phyloP scores from a whole-genome alignment of 2,797 vertebrate species.

The Sylvilagus floridanus region DNA sequence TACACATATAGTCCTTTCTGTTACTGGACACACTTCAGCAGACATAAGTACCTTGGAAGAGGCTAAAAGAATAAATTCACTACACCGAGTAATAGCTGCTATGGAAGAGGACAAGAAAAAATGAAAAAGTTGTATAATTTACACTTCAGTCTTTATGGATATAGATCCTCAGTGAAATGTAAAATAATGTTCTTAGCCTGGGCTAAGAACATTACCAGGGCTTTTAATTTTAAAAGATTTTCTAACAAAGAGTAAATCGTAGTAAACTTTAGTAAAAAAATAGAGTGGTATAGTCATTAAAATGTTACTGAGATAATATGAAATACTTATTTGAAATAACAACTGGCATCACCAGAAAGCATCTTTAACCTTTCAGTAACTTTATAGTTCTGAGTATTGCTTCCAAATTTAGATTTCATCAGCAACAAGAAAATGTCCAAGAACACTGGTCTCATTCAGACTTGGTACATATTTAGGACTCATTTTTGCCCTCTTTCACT shows the following conservation, averaged over 20 bases:
- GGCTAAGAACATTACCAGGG: conserved; percentile 38
- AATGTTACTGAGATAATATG: conserved; percentile 67
- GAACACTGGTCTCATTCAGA: conserved; percentile 84
- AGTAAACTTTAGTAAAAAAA: conserved; percentile 64
- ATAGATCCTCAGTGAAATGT: conserved; percentile 62
- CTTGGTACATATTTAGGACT: conserved; percentile 1
- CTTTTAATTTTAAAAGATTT: conserved; percentile 68
- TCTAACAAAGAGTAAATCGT: conserved; percentile 71
- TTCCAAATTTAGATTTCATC: conserved; percentile 86
- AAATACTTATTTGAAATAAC: conserved; percentile 74
- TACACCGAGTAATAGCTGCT: conserved; percentile 24
- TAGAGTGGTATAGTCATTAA: conserved; percentile 80
- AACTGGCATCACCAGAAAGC: conserved; percentile 61
- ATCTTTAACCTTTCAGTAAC: conserved; percentile 70
- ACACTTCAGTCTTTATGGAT: conserved; percentile 38
- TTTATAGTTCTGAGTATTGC: conserved; percentile 62
- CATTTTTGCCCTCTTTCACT: conserved; percentile 55
- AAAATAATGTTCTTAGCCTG: conserved; percentile 59
- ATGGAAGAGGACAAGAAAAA: conserved; percentile 20
- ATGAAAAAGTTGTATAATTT: not conserved
- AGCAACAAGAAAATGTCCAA: conserved; percentile 87
- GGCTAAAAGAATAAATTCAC: conserved; percentile 88
- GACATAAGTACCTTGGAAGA: conserved; percentile 89
- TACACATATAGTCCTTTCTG: conserved; percentile 83
- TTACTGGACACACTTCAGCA: conserved; percentile 87